phyloP scores from a whole-genome alignment of 2,113 vertebrate genomes.

The Sminthopsis crassicaudata region DNA sequence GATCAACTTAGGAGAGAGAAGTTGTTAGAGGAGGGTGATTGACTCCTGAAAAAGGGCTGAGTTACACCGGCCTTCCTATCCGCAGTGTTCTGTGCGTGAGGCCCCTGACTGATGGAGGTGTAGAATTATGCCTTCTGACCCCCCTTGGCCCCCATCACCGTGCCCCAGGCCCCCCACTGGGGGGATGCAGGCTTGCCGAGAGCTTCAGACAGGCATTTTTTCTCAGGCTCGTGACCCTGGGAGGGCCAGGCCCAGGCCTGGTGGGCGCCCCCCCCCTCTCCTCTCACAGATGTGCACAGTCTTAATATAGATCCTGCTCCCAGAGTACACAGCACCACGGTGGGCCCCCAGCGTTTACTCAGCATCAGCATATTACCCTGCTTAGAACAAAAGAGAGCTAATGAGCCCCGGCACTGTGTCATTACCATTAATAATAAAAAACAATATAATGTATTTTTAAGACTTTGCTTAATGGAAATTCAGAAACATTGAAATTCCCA shows the following conservation, averaged over 20 bases:
- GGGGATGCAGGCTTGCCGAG: background rate
- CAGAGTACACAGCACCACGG: background rate
- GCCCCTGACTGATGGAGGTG: background rate
- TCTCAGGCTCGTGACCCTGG: background rate
- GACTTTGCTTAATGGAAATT: slow-evolving; percentile 84
- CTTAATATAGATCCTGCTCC: slow-evolving; percentile 8
- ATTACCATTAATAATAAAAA: slow-evolving; percentile 86
- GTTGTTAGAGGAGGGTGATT: background rate
- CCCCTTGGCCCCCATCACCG: background rate
- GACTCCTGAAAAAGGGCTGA: background rate
- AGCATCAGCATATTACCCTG: slow-evolving; percentile 72
- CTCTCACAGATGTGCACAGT: background rate
- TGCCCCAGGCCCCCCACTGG: background rate
- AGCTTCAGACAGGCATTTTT: background rate
- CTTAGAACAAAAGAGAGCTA: slow-evolving; percentile 72
- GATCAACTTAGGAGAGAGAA: background rate
- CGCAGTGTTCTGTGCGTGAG: too few relatives aligned
- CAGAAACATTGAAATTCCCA: slow-evolving; percentile 65
- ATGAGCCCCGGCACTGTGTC: slow-evolving; percentile 71
- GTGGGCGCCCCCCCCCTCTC: too few relatives aligned
- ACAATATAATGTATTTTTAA: slow-evolving; percentile 84
- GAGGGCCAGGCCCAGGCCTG: background rate
- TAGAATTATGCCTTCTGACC: background rate
- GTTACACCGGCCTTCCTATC: fast-evolving
- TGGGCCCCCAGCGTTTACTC: slow-evolving; percentile 46